Evolutionary conservation across 2,113 vertebrate species (phyloP), one percentile per base, ranked within the genome.

Genomic region (Varanus salvator): DNA sequence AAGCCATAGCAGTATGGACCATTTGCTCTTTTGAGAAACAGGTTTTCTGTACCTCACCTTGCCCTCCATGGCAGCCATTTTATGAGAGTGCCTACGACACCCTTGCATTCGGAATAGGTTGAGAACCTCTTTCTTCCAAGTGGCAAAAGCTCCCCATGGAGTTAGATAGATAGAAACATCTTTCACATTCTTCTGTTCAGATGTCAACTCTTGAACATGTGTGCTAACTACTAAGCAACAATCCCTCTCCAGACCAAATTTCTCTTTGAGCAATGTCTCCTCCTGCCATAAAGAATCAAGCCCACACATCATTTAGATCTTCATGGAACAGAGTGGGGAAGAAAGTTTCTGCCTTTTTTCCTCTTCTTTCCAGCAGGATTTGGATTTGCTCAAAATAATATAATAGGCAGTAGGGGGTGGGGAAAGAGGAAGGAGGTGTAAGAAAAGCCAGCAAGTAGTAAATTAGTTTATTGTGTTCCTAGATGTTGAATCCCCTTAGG

Each of bases 391-490:
- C 54, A 76, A 84, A 76, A 84, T 77, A 94, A 96, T 93, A 94
- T 93, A 87, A 85, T 64, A 78, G 93, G 88, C 87, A 88, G 38
- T 89, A 38, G 90, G 75, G 57, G 52, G 87, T 54, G 77, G 64
- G 78, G 75, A 48, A 31, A 21, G 38, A 57, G 12, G 34, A 88
- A 84, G 93, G 2, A 3, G 87, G 57, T 29, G 64, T 84, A 76
- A 77, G 44, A 76, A 34, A 25, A 88, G 87, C 31, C 60, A 94
- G 85, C 85, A 86, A 92, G 86, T 92, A 93, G 91, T 86, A 94
- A 96, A 93, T 95, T 94, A 94, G 93, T 94, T 96, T 91, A 85
- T 94, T 95, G 95, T 94, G 91, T 94, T 97, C 91, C 93, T 90
- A 89, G 93, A 91, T 96, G 94, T 93, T 94, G 94, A 94, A 89